Evolutionary conservation across 2,797 vertebrate species (phyloP).

Genomic region (Muscicapa striata): DNA sequence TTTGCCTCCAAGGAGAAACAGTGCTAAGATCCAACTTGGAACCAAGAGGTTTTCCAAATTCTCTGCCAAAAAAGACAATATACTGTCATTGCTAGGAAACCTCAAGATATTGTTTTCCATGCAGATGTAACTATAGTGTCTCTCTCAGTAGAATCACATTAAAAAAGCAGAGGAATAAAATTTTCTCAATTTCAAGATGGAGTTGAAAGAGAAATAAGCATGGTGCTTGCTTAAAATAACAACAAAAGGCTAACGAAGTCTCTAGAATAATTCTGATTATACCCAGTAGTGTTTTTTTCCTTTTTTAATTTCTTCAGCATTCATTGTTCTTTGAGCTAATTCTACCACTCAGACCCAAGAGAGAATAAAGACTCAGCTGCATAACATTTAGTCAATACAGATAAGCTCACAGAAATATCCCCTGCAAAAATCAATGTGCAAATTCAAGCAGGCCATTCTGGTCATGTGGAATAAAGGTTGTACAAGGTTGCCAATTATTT

Average conservation of each 20-base stretch:
- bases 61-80: not conserved
- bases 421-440: conserved; percentile 40
- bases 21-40: not conserved
- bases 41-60: not conserved
- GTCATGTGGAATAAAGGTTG: conserved; percentile 1
- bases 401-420: conserved; percentile 28
- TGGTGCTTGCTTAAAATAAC: not conserved
- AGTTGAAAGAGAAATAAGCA: not conserved
- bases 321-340: conserved; percentile 3
- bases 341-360: not conserved
- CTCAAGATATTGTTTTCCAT: not conserved
- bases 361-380: conserved; percentile 16
- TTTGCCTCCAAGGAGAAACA: not conserved
- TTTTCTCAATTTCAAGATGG: not conserved
- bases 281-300: not conserved
- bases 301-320: conserved; percentile 5
- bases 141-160: not conserved
- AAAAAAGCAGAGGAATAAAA: not conserved
- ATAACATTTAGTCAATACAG: conserved; percentile 39
- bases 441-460: not conserved
- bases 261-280: not conserved
- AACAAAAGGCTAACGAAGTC: not conserved
- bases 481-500: not conserved
- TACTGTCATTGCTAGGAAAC: not conserved
- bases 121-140: not conserved